Conservation (phyloP, 2,113 vertebrate species). For the Rostratula benghalensis region DNA sequence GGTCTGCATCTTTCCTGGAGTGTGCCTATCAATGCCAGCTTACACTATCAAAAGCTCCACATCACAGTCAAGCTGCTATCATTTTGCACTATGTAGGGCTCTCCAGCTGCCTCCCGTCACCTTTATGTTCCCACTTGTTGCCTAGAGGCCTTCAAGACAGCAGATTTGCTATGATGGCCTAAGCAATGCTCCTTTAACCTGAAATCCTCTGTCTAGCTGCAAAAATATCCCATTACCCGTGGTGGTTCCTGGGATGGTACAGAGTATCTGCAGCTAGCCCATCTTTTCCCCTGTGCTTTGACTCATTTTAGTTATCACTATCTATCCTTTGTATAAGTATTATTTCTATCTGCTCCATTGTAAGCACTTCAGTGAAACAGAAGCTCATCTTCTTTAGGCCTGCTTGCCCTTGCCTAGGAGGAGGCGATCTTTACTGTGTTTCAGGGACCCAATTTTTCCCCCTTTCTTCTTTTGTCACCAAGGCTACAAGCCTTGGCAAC, state of each 20-base stretch:
- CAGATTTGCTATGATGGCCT: neutral
- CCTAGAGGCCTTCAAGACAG: neutral
- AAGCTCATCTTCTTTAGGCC: neutral
- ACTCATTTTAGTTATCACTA: neutral
- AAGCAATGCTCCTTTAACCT: neutral
- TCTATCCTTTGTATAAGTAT: neutral
- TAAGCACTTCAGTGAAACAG: neutral
- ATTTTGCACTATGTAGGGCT: neutral
- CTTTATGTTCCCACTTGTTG: neutral
- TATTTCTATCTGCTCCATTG: neutral
- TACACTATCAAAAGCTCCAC: neutral
- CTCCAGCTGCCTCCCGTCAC: neutral
- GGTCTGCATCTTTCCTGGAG: neutral
- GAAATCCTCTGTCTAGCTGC: neutral
- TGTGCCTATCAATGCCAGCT: neutral
- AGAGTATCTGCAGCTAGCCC: neutral
- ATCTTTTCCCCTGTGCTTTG: neutral
- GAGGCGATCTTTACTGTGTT: neutral
- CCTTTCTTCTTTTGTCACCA: slow-evolving; percentile 57
- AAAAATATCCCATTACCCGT: neutral
- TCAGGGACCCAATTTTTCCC: neutral
- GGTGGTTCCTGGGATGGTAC: neutral
- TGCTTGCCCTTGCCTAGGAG: neutral
- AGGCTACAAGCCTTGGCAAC: slow-evolving; percentile 65
- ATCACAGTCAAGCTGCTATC: neutral